These are phyloP conservation scores for Drosophila suzukii DNA, from an alignment of 1,140 invertebrate genomes.

Conservation along the genomic window DNA sequence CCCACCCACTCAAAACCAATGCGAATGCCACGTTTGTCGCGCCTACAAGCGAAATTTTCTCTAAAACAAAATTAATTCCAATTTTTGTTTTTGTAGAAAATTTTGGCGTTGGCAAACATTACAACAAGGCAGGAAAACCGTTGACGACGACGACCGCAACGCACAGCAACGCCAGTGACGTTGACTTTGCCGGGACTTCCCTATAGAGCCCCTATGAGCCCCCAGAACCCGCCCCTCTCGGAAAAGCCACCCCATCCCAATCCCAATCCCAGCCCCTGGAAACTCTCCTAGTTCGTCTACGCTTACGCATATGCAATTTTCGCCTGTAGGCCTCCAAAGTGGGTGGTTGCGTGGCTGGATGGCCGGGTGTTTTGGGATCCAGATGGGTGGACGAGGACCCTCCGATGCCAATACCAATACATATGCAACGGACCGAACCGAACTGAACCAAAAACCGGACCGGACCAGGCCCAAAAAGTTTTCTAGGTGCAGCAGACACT, in stretches of 20 bases:
- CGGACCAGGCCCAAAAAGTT: constrained; percentile 50
- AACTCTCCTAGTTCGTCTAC: constrained; percentile 42
- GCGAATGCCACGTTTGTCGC: constrained; percentile 38
- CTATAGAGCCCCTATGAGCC: constrained; percentile 8
- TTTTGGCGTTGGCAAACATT: constrained; percentile 74
- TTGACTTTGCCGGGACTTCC: constrained; percentile 67
- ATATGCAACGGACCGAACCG: constrained; percentile 40
- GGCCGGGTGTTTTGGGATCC: background rate
- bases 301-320: constrained; percentile 75
- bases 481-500: constrained; percentile 79
- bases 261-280: background rate
- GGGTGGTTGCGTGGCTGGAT: constrained; percentile 18
- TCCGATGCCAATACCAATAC: constrained; percentile 47
- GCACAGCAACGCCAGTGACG: constrained; percentile 51
- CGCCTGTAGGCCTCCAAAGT: constrained; percentile 66
- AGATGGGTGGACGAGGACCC: constrained; percentile 1
- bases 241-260: background rate
- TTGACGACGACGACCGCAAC: constrained; percentile 53
- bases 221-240: constrained; percentile 13
- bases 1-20: constrained; percentile 2
- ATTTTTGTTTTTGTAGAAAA: constrained; percentile 83
- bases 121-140: constrained; percentile 50
- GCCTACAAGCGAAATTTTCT: constrained; percentile 76
- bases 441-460: constrained; percentile 21
- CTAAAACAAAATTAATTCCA: constrained; percentile 83